These are phyloP conservation scores for Falco cherrug DNA, from an alignment of 2,797 vertebrate genomes.

Conservation along the genomic window DNA sequence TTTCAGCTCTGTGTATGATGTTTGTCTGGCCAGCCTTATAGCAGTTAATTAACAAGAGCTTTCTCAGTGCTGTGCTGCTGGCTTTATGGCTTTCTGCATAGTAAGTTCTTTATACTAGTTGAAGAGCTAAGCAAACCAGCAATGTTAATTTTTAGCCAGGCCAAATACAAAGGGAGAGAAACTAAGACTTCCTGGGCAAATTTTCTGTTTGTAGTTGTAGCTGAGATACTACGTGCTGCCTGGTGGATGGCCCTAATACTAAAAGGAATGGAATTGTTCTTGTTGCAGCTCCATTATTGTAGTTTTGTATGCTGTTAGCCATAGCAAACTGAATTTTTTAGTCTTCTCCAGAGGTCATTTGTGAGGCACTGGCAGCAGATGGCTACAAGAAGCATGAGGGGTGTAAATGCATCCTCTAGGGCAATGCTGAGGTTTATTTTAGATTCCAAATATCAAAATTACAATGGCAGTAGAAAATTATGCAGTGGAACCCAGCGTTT, in stretches of 20 bases:
- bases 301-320: not conserved
- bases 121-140: not conserved
- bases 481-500: not conserved
- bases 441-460: not conserved
- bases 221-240: not conserved
- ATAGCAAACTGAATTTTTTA: not conserved
- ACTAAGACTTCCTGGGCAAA: not conserved
- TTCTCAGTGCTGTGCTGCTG: not conserved
- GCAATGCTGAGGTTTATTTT: not conserved
- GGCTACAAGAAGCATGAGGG: not conserved
- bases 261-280: not conserved
- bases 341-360: not conserved
- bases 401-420: not conserved
- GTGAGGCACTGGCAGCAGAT: not conserved
- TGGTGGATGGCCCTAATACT: not conserved
- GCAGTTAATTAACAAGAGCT: conserved; percentile 15
- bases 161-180: not conserved
- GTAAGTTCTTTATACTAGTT: not conserved
- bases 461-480: not conserved
- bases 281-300: not conserved
- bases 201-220: not conserved
- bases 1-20: not conserved
- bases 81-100: not conserved
- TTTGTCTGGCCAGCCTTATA: not conserved
- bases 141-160: not conserved